A percentile compares a stretch with the other conserved stretches of the same genome.
phyloP scores from a whole-genome alignment of 2,113 vertebrate genomes.

The Eidolon helvum region DNA sequence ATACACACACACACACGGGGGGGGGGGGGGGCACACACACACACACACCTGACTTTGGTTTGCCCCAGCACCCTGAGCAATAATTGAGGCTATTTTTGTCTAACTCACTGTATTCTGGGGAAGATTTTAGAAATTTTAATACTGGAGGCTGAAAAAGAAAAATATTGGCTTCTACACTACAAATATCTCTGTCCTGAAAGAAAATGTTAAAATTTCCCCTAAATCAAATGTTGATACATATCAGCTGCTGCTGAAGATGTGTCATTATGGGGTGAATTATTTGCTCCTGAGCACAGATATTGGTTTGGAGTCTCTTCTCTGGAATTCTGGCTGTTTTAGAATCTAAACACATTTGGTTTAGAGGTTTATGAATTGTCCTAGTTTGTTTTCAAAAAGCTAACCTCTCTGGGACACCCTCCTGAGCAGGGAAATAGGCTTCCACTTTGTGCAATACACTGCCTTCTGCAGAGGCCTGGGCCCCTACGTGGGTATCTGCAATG shows the following conservation, averaged over 20 bases:
- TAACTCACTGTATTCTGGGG: neutral
- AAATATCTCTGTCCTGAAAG: constrained; percentile 66
- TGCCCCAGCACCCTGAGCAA: neutral
- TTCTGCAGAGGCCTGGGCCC: constrained; percentile 60
- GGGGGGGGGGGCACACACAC: too few species aligned
- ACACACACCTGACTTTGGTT: neutral
- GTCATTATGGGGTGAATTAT: neutral
- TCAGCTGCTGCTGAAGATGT: constrained; percentile 7
- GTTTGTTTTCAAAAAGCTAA: neutral
- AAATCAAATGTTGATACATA: constrained; percentile 59
- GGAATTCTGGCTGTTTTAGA: neutral
- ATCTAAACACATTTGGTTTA: neutral
- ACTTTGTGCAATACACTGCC: neutral
- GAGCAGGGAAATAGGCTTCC: neutral
- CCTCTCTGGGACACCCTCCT: neutral
- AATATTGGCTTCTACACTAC: constrained; percentile 62
- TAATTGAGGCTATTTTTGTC: neutral
- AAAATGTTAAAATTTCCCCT: constrained; percentile 74
- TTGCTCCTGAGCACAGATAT: neutral
- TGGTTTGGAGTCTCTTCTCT: neutral
- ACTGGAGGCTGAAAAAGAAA: constrained; percentile 60
- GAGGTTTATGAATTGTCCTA: neutral
- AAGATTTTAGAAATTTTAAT: constrained; percentile 63
- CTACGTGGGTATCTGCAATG: constrained; percentile 9
- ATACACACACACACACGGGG: neutral